Evolutionary conservation across 2,113 vertebrate genomes (phyloP), one percentile per base, ranked within the genome.

Genomic region (Ctenodactylus gundi): DNA sequence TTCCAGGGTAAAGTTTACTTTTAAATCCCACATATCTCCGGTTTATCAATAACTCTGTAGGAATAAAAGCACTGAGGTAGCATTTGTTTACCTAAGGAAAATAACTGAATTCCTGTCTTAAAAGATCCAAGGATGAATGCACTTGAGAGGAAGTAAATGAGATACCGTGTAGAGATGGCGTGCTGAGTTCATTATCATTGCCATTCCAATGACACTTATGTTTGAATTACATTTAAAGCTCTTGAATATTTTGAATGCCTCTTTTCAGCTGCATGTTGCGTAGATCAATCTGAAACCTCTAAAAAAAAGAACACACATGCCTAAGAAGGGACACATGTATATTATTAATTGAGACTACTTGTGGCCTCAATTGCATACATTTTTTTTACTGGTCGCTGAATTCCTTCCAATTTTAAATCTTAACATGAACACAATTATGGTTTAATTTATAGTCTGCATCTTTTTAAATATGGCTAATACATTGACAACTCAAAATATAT

Each of bases 181-280:
- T 55, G 27, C 58, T 81, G 60, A 89, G 53, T 68, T 93, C 75
- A 75, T 81, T 85, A 65, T 73, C 67, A 58, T n/a, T 70, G 55
- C 76, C 55, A 15, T 78, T 89, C 62, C 68, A 84, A 9, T 70
- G 75, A 84, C 72, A 91, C 86, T 80, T 60, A 39, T 0, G 4
- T 80, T 90, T 82, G 84, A 88, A 73, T 73, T 90, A 68, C 0
- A 7, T 65, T 53, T 62, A 62, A 51, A 95, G 68, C 7, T 51
- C 39, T 91, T 93, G 46, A 67, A 89, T 75, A 67, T 80, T 77
- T 83, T 62, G 67, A 96, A 58, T 49, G 58, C 36, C 72, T 77
- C 53, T 81, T 93, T 88, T 96, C 73, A 57, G 36, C 77, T 18
- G 81, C 58, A 44, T 77, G 7, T 58, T 91, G 85, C 88, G 62